A percentile compares a stretch with the other conserved stretches of the same genome.
Evolutionary conservation across 2,888 invertebrate genomes (phyloP).

Genomic region (Teleiodes luculella): DNA sequence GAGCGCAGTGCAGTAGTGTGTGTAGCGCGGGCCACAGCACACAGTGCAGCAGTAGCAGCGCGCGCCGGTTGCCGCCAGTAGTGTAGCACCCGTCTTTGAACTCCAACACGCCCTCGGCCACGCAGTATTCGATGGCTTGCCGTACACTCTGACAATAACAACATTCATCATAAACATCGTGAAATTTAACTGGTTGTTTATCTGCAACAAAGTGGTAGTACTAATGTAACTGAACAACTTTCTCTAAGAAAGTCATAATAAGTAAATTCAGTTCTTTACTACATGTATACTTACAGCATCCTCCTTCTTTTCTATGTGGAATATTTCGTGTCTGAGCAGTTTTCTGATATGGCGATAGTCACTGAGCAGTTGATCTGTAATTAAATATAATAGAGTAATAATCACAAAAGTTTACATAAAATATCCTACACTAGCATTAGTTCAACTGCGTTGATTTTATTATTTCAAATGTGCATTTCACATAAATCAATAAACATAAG

Average conservation of each 20-base stretch:
- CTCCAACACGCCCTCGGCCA: conserved; percentile 37
- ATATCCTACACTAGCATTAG: no score
- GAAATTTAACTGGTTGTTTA: no score
- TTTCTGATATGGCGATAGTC: conserved; percentile 64
- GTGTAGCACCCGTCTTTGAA: conserved; percentile 56
- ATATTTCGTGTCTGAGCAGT: conserved; percentile 82
- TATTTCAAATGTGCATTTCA: no score
- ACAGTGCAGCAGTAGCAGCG: conserved; percentile 78
- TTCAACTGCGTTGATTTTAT: no score
- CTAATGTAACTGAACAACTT: no score
- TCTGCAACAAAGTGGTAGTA: no score
- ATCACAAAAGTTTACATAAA: neutral
- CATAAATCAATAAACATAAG: no score
- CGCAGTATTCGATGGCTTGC: conserved; percentile 50
- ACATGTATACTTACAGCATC: conserved; percentile 50
- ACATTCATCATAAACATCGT: no score
- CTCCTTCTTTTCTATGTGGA: conserved; percentile 75
- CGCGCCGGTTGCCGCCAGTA: conserved; percentile 52
- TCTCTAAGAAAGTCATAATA: no score
- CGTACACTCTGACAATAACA: no score
- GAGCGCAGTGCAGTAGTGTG: conserved; percentile 64
- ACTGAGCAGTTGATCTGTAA: conserved; percentile 70
- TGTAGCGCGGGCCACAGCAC: conserved; percentile 81
- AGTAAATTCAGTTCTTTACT: no score
- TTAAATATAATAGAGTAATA: neutral